Percentiles rank a stretch among this genome's conserved stretches.
These are phyloP conservation scores for Nyctalus aviator DNA, from an alignment of 2,797 vertebrate genomes.

Conservation along the genomic window DNA sequence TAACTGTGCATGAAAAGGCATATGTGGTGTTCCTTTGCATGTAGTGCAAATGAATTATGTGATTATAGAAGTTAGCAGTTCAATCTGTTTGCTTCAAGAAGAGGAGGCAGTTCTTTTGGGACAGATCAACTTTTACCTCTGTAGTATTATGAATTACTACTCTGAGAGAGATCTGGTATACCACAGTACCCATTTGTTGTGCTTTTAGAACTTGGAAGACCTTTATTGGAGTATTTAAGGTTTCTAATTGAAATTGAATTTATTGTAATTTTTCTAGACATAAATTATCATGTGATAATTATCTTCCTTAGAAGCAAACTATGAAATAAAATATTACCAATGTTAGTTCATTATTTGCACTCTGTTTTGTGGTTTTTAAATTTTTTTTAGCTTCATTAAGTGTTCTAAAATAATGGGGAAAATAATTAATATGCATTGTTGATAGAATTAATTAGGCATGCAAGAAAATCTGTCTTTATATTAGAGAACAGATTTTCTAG, in stretches of 20 bases:
- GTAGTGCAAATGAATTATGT: rapidly evolving
- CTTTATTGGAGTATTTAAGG: slow-evolving; percentile 20
- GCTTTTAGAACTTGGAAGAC: background rate
- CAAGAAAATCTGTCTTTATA: slow-evolving; percentile 29
- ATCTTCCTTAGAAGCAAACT: background rate
- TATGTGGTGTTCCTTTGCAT: background rate
- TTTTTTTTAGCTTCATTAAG: slow-evolving; percentile 47
- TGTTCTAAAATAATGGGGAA: slow-evolving; percentile 1
- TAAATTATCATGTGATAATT: slow-evolving; percentile 4
- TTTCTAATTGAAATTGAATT: slow-evolving; percentile 55
- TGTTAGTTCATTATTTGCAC: background rate
- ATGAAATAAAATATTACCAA: background rate
- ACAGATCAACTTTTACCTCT: background rate
- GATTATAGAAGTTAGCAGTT: background rate
- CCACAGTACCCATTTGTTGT: background rate
- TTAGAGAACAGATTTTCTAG: slow-evolving; percentile 9
- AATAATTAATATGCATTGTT: background rate
- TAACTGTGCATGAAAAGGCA: background rate
- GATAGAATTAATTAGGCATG: slow-evolving; percentile 48
- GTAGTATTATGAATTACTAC: background rate
- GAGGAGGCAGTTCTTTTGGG: background rate
- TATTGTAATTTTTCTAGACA: background rate
- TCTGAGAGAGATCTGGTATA: background rate
- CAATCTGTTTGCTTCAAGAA: background rate
- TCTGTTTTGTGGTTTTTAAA: background rate